phyloP scores from a whole-genome alignment of 2,888 invertebrate species.

The Drosophila affinis region DNA sequence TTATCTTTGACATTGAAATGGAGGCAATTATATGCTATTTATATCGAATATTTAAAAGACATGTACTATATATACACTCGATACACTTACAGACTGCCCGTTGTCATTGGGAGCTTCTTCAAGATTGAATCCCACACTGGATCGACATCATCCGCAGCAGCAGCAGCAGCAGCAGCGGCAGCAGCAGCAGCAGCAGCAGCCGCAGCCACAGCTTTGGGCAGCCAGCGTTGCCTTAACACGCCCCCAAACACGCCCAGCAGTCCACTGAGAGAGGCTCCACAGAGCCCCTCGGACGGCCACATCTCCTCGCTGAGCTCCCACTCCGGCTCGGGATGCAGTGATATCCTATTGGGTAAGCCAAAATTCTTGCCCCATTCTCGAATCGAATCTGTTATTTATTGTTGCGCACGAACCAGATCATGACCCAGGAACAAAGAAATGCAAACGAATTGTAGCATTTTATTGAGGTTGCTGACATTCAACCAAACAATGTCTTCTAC shows the following conservation, averaged over 20 bases:
- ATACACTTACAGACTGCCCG: slow-evolving; percentile 26
- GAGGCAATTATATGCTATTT: slow-evolving; percentile 2
- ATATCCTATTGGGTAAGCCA: slow-evolving; percentile 81
- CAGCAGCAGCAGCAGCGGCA: slow-evolving; percentile 23
- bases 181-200: slow-evolving; percentile 26
- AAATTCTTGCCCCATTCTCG: slow-evolving; percentile 11
- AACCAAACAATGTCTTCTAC: slow-evolving; percentile 50
- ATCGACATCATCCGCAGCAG: slow-evolving; percentile 29
- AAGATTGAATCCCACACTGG: slow-evolving; percentile 49
- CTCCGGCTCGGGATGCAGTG: slow-evolving; percentile 81
- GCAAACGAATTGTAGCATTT: slow-evolving; percentile 81
- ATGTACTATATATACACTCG: neutral
- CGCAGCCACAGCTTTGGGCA: slow-evolving; percentile 43
- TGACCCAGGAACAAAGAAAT: slow-evolving; percentile 83
- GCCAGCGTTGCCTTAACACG: slow-evolving; percentile 70
- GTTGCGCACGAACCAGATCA: slow-evolving; percentile 77
- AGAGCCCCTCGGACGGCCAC: slow-evolving; percentile 83
- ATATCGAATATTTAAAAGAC: neutral
- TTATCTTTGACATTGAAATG: slow-evolving; percentile 51
- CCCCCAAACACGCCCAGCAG: slow-evolving; percentile 81
- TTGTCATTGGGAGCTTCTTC: slow-evolving; percentile 47
- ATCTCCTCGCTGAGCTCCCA: slow-evolving; percentile 82
- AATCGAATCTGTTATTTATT: slow-evolving; percentile 60
- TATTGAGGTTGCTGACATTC: slow-evolving; percentile 81
- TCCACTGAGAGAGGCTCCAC: slow-evolving; percentile 78